These are phyloP conservation scores for Dromius quadrimaculatus DNA, from an alignment of 2,888 invertebrate species.

Conservation along the genomic window DNA sequence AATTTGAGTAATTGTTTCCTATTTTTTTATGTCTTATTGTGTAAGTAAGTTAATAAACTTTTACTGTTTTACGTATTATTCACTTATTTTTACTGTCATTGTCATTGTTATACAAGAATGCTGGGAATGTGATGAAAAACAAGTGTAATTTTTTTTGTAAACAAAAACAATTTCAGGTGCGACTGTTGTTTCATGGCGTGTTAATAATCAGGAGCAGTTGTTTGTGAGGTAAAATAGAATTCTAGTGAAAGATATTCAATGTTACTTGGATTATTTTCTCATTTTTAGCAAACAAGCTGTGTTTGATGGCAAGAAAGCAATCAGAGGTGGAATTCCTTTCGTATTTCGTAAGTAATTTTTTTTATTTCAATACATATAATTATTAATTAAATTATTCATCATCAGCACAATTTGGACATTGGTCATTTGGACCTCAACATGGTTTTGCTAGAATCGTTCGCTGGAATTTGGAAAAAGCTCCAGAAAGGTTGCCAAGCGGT, in stretches of 20 bases:
- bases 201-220: slow-evolving; percentile 95
- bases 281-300: slow-evolving; percentile 90
- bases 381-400: slow-evolving; percentile 11
- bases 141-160: slow-evolving; percentile 19
- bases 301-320: slow-evolving; percentile 96
- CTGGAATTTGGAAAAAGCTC: slow-evolving; percentile 92
- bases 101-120: background rate
- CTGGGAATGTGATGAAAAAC: slow-evolving; percentile 13
- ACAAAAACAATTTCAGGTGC: slow-evolving; percentile 78
- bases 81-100: background rate
- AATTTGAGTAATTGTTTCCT: slow-evolving; percentile 30
- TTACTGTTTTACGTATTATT: slow-evolving; percentile 1
- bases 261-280: too few relatives aligned
- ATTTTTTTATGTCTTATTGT: slow-evolving; percentile 17
- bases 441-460: slow-evolving; percentile 94
- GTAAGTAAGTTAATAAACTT: slow-evolving; percentile 6
- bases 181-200: slow-evolving; percentile 96
- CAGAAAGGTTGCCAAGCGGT: slow-evolving; percentile 88
- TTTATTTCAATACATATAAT: slow-evolving; percentile 1
- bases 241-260: too few relatives aligned
- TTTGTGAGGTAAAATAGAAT: slow-evolving; percentile 90
- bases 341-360: slow-evolving; percentile 89
- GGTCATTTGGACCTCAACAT: slow-evolving; percentile 95
- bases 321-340: slow-evolving; percentile 96
- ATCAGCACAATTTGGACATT: slow-evolving; percentile 94